Conservation (phyloP, 2,888 invertebrate species). For the Chrysomela aeneicollis region DNA sequence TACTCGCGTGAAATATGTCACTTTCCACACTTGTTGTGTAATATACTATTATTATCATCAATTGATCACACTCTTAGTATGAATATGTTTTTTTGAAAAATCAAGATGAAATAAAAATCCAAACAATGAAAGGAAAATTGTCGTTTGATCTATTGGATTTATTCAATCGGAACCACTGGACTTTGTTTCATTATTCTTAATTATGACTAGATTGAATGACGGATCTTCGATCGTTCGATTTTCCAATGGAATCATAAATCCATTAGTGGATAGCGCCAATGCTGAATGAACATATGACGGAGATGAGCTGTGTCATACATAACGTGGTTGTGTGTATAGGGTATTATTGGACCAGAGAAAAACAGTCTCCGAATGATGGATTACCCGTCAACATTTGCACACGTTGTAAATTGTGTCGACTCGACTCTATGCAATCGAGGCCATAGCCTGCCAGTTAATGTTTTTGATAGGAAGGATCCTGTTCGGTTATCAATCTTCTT, state of each 20-base stretch:
- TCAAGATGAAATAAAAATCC: too few relatives aligned
- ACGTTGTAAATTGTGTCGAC: conserved; percentile 59
- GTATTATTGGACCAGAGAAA: conserved; percentile 46
- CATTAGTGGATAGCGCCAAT: not conserved
- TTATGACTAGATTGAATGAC: too few relatives aligned
- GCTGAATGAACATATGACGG: conserved; percentile 13
- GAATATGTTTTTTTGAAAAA: too few relatives aligned
- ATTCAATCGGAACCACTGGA: too few relatives aligned
- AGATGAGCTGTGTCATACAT: conserved; percentile 35
- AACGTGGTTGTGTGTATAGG: conserved; percentile 33
- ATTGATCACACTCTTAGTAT: too few relatives aligned
- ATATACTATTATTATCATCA: too few relatives aligned
- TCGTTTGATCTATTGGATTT: too few relatives aligned
- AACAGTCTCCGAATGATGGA: conserved; percentile 59
- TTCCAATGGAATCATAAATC: not conserved
- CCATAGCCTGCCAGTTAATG: conserved; percentile 55
- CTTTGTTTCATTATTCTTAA: too few relatives aligned
- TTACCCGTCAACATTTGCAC: conserved; percentile 57
- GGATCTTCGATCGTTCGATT: not conserved
- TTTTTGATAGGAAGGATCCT: conserved; percentile 55
- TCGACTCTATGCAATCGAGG: conserved; percentile 49
- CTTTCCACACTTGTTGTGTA: too few relatives aligned
- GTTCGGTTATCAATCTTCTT: conserved; percentile 58
- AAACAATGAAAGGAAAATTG: too few relatives aligned
- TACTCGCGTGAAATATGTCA: too few relatives aligned